Conservation (phyloP, 2,888 invertebrate species). For the Drosophila helvetica region DNA sequence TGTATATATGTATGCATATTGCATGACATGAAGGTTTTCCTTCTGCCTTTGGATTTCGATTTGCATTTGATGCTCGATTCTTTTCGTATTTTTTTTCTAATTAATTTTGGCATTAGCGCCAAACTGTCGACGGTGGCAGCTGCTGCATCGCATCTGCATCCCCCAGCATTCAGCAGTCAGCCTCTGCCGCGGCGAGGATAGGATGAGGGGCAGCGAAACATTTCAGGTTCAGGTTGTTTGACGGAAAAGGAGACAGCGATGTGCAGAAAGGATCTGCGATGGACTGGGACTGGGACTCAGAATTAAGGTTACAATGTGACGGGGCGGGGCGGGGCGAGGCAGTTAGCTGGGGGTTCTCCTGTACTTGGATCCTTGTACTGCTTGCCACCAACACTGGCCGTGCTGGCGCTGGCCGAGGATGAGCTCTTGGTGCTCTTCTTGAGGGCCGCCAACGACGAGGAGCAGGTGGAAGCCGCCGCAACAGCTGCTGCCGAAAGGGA, state of each 20-base stretch:
- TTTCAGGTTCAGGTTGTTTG: constrained; percentile 6
- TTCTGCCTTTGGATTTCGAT: background rate
- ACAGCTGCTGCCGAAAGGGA: constrained; percentile 14
- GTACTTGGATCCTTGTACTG: constrained; percentile 83
- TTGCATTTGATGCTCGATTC: constrained; percentile 2
- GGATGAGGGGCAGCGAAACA: background rate
- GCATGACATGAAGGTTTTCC: background rate
- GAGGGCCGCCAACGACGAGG: constrained; percentile 54
- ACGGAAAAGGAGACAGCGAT: background rate
- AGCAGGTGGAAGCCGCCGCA: constrained; percentile 24
- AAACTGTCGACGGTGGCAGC: constrained; percentile 57
- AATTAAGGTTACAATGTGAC: background rate
- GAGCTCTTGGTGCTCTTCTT: constrained; percentile 70
- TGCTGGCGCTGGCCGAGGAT: constrained; percentile 32
- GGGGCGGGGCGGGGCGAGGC: background rate
- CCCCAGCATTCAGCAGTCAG: background rate
- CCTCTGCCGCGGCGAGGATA: background rate
- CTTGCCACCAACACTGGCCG: constrained; percentile 52
- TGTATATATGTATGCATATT: too few relatives aligned
- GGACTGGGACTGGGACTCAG: background rate
- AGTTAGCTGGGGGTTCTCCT: constrained; percentile 1
- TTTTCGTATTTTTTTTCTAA: constrained; percentile 59
- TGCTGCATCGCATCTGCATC: constrained; percentile 50
- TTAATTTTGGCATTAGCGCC: constrained; percentile 78
- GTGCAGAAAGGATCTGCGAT: background rate